These are phyloP conservation scores for Drosophila sucinea DNA, from an alignment of 1,140 invertebrate species.

Conservation along the genomic window DNA sequence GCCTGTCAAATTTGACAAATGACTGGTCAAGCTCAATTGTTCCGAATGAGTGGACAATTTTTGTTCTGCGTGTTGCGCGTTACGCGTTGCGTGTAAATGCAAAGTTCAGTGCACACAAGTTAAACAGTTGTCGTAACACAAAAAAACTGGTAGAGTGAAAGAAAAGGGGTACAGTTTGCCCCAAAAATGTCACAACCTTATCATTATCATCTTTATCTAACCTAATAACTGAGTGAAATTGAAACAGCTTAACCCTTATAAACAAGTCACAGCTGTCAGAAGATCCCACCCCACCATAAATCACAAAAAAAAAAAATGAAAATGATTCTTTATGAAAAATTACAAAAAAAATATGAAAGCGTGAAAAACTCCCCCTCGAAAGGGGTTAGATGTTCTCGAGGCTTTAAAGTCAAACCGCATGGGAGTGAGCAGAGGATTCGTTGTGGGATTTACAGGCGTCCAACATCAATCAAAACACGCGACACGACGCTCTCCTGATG, in stretches of 20 bases:
- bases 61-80: conserved; percentile 14
- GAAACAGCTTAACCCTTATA: conserved; percentile 80
- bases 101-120: conserved; percentile 63
- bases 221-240: conserved; percentile 76
- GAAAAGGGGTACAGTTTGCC: conserved; percentile 28
- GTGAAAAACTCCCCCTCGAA: conserved; percentile 32
- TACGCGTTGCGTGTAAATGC: background rate
- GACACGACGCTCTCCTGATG: conserved; percentile 36
- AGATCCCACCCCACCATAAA: conserved; percentile 64
- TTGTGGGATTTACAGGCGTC: conserved; percentile 66
- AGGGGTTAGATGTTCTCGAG: background rate
- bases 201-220: conserved; percentile 72
- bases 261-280: conserved; percentile 64
- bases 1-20: conserved; percentile 72
- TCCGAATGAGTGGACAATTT: conserved; percentile 56
- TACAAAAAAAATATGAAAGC: conserved; percentile 59
- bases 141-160: background rate
- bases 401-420: conserved; percentile 56
- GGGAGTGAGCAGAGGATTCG: conserved; percentile 36
- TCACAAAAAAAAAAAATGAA: conserved; percentile 50
- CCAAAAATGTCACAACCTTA: conserved; percentile 71
- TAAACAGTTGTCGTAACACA: conserved; percentile 58
- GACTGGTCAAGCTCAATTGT: conserved; percentile 61
- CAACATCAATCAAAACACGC: conserved; percentile 75
- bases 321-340: conserved; percentile 65